Base-by-base conservation (phyloP, 2,888 invertebrate genomes). In the Trileptium ribeirensis region DNA sequence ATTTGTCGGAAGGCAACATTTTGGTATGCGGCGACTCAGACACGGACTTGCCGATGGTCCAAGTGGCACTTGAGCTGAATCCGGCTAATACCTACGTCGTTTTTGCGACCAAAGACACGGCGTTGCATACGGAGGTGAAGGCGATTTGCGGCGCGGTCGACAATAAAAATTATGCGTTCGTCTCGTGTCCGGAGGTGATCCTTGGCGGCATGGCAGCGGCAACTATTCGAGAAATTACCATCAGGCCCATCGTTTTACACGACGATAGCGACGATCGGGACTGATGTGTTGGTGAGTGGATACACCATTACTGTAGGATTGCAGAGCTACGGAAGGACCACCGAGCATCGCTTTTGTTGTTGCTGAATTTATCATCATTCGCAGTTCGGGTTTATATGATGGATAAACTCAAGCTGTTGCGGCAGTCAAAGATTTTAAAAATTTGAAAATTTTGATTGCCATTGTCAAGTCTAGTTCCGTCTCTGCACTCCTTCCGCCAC, bases 181-280 rank as follows among this genome's bases (percentile, higher is more conserved):
- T 87, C 77, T 85, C 86, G 2, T 86, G 87, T 39, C 88, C 88
- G 0, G 88, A 87, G 81, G 88, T 88, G 3, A 81, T 88, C 0
- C 83, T 88, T 2, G 88, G 88, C 1, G 88, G 87, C 0, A 88
- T 88, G 88, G 88, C 88, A 3, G 87, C 88, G 81, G 88, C 88
- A 8, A 88, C 88, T 1, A 87, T 88, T 34, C 84, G 88, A 33
- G 87, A 88, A 81, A 88, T 87, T 75, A 84, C 83, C 67, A 70
- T 84, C 33, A 81, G 84, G 8, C 82, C 81, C n/a, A n/a, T 75
- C 33, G 70, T n/a, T n/a, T n/a, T n/a, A n/a, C n/a, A n/a, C n/a
- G n/a, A n/a, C n/a, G n/a, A n/a, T n/a, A n/a, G n/a, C n/a, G n/a
- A n/a, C n/a, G n/a, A n/a, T n/a, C n/a, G n/a, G n/a, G n/a, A n/a